A percentile compares a stretch with the other conserved stretches of the same genome.
These are phyloP conservation scores for Sebastes kiyomatsui DNA, from an alignment of 2,797 vertebrate species.

Conservation along the genomic window DNA sequence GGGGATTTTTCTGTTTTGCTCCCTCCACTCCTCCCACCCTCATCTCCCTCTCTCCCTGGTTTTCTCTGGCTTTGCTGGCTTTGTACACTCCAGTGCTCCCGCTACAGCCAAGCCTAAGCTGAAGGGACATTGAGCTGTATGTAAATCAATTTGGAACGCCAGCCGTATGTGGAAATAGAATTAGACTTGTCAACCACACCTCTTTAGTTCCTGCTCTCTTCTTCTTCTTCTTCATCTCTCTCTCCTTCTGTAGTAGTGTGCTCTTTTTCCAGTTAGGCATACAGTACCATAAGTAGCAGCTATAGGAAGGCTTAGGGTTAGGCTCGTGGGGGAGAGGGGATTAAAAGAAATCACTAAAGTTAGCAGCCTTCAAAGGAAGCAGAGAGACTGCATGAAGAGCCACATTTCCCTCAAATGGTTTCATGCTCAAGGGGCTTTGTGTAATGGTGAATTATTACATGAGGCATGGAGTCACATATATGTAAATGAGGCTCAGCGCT, in stretches of 20 bases:
- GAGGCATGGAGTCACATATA: conserved; percentile 65
- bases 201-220: conserved; percentile 60
- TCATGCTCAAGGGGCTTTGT: conserved; percentile 69
- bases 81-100: conserved; percentile 45
- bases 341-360: conserved; percentile 78
- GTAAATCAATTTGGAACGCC: conserved; percentile 80
- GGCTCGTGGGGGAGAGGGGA: conserved; percentile 60
- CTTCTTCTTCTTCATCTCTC: conserved; percentile 33
- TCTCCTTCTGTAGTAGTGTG: conserved; percentile 31
- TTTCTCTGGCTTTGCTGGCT: conserved; percentile 44
- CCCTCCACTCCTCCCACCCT: conserved; percentile 24
- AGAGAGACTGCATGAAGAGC: conserved; percentile 47
- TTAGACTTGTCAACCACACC: conserved; percentile 79
- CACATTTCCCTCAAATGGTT: conserved; percentile 70
- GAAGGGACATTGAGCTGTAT: conserved; percentile 73
- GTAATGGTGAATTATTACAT: conserved; percentile 77
- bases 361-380: conserved; percentile 78
- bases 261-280: conserved; percentile 46
- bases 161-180: conserved; percentile 78
- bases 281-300: conserved; percentile 56
- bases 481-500: conserved; percentile 64
- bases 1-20: conserved; percentile 46
- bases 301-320: conserved; percentile 72
- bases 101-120: conserved; percentile 64
- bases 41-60: conserved; percentile 33